Conservation (phyloP, 2,888 invertebrate genomes). For the Heliconius ethilla region DNA sequence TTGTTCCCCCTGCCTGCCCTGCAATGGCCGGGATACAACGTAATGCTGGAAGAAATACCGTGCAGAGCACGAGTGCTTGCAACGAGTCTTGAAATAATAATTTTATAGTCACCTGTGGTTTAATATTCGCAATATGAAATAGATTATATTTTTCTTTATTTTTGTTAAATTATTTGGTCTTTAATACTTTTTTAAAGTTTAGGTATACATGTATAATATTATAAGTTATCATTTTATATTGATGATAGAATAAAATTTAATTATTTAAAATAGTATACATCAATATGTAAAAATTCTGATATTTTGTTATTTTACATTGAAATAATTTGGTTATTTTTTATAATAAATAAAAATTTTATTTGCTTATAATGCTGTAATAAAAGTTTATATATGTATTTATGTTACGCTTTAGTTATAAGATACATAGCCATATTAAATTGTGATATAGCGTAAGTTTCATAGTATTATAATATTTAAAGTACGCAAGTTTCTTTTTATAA, state of each 20-base stretch:
- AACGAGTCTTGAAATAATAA: too few species aligned
- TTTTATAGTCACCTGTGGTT: too few species aligned
- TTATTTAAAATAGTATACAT: neutral
- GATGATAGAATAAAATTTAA: neutral
- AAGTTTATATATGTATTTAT: too few species aligned
- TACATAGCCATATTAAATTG: slow-evolving; percentile 7
- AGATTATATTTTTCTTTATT: too few species aligned
- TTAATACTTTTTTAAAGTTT: neutral
- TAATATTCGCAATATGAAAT: too few species aligned
- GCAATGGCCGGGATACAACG: too few species aligned
- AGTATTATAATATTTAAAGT: neutral
- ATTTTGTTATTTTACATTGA: neutral
- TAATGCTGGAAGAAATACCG: too few species aligned
- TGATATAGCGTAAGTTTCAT: neutral
- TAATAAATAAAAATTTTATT: too few species aligned
- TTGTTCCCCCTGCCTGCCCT: too few species aligned
- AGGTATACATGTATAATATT: neutral
- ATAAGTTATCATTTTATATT: neutral
- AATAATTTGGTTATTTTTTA: neutral
- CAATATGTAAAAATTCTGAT: neutral
- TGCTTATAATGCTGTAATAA: too few species aligned
- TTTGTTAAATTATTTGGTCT: neutral
- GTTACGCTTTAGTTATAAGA: neutral
- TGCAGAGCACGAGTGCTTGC: too few species aligned
- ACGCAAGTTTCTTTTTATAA: neutral